phyloP scores from a whole-genome alignment of 2,797 vertebrate species.

The Acrocephalus scirpaceus region DNA sequence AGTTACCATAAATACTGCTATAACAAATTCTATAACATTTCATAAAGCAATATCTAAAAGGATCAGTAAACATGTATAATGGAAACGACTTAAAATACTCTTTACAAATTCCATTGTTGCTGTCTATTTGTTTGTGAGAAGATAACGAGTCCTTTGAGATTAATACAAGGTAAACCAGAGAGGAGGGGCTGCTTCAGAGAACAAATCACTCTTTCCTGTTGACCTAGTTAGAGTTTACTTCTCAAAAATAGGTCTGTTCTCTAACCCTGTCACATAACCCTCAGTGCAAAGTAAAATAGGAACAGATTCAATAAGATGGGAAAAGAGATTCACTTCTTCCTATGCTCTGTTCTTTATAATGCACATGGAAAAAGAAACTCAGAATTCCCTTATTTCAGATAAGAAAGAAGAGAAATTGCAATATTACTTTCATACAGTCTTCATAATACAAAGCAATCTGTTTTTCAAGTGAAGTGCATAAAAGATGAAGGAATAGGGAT shows the following conservation, averaged over 20 bases:
- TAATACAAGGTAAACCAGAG: conserved; percentile 1
- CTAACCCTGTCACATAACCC: neutral
- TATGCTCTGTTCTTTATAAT: neutral
- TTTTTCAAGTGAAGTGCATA: conserved; percentile 7
- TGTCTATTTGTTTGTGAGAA: conserved; percentile 21
- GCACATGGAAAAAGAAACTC: neutral
- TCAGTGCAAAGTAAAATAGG: neutral
- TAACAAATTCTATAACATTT: neutral
- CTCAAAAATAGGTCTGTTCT: conserved; percentile 5
- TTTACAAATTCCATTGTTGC: conserved; percentile 8
- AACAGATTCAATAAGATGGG: neutral
- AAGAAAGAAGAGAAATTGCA: conserved; percentile 31
- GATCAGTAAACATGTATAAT: conserved; percentile 14
- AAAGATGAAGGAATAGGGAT: conserved; percentile 6
- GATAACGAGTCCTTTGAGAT: conserved; percentile 35
- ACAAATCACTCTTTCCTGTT: neutral
- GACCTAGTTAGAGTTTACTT: conserved; percentile 37
- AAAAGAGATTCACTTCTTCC: neutral
- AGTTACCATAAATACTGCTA: neutral
- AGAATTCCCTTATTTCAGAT: conserved; percentile 5
- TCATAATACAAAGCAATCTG: conserved; percentile 20
- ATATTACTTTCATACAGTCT: neutral
- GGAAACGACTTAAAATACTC: neutral
- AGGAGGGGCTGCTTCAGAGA: neutral
- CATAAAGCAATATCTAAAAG: neutral